Conservation (phyloP, 2,797 vertebrate species). For the Amazona finschi region DNA sequence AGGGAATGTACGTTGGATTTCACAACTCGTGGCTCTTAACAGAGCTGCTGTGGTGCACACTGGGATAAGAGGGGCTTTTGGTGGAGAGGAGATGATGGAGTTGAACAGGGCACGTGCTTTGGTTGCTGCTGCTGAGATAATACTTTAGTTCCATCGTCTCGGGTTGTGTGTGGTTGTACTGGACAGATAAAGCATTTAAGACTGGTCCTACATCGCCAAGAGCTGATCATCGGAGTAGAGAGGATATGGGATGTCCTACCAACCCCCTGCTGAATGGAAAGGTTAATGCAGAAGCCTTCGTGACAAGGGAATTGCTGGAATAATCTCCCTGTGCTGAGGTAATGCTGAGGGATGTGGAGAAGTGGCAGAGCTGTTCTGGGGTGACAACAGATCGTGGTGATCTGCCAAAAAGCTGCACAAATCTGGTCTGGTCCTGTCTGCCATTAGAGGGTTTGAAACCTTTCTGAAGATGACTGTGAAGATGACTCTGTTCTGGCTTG, state of each 20-base stretch:
- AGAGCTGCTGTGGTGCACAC: not conserved
- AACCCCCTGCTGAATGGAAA: not conserved
- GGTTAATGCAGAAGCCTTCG: not conserved
- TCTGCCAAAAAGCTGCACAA: not conserved
- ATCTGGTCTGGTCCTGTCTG: not conserved
- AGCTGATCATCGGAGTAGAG: not conserved
- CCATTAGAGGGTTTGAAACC: not conserved
- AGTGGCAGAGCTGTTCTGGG: not conserved
- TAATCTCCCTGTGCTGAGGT: not conserved
- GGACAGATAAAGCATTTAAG: not conserved
- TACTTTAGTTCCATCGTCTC: accelerated
- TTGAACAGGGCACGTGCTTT: not conserved
- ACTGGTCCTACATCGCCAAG: not conserved
- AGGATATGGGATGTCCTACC: not conserved
- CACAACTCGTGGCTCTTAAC: not conserved
- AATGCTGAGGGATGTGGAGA: accelerated
- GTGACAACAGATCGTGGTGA: not conserved
- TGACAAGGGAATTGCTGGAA: not conserved
- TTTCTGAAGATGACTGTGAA: not conserved
- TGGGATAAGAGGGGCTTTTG: not conserved
- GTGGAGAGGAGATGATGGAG: not conserved
- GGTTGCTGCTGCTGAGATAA: not conserved
- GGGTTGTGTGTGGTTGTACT: not conserved
- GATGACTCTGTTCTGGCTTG: slow-evolving; percentile 12
- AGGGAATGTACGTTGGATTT: not conserved